Evolutionary conservation across 2,888 invertebrate species (phyloP).

Genomic region (Gnatocerus cornutus): DNA sequence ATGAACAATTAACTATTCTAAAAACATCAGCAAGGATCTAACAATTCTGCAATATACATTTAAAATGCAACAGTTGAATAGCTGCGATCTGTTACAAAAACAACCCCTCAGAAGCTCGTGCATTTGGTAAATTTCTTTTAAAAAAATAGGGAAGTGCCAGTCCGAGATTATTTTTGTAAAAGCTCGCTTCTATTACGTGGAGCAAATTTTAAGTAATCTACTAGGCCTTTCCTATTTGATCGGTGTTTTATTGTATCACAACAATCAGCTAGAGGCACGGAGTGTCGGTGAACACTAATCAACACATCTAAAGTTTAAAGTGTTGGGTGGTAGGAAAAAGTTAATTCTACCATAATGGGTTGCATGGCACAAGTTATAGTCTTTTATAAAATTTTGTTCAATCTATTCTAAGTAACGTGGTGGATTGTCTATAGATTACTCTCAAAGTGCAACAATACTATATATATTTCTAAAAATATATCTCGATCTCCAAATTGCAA

Average conservation of each 20-base stretch:
- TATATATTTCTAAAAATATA: constrained; percentile 54
- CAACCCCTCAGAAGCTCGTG: constrained; percentile 38
- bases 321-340: constrained; percentile 24
- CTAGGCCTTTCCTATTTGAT: constrained; percentile 41
- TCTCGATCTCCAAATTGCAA: constrained; percentile 42
- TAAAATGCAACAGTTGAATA: constrained; percentile 40
- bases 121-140: constrained; percentile 8
- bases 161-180: constrained; percentile 35
- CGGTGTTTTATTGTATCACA: constrained; percentile 47
- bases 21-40: constrained; percentile 42
- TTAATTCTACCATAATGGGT: constrained; percentile 44
- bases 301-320: constrained; percentile 39
- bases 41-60: constrained; percentile 46
- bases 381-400: constrained; percentile 46
- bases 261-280: constrained; percentile 52
- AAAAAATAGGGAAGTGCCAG: constrained; percentile 28
- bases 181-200: constrained; percentile 22
- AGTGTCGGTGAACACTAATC: constrained; percentile 49
- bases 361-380: constrained; percentile 49
- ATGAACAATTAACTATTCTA: constrained; percentile 42
- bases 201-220: constrained; percentile 30
- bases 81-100: constrained; percentile 24
- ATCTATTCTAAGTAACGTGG: constrained; percentile 40
- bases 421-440: constrained; percentile 54
- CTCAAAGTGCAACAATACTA: constrained; percentile 54